Conservation (phyloP, 2,113 vertebrate species). For the Phocoena phocoena region DNA sequence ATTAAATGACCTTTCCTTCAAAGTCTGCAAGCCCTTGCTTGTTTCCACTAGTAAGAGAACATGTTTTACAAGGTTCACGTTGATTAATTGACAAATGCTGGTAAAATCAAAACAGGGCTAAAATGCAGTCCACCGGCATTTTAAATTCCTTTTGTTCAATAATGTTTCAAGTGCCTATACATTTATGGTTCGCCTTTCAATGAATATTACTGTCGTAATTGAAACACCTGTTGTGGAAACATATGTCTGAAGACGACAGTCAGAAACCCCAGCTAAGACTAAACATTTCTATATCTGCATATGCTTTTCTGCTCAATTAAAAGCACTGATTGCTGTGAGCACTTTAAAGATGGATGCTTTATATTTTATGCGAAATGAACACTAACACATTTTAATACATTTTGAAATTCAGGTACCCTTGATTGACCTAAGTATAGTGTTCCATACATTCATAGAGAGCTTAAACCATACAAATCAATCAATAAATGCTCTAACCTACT, state of each 20-base stretch:
- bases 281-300: not conserved
- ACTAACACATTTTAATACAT: slow-evolving; percentile 7
- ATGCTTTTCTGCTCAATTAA: slow-evolving; percentile 50
- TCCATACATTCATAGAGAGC: not conserved
- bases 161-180: slow-evolving; percentile 63
- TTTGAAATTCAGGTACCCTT: slow-evolving; percentile 12
- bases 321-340: not conserved
- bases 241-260: slow-evolving; percentile 25
- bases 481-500: not conserved
- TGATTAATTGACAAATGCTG: slow-evolving; percentile 79
- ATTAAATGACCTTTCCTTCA: slow-evolving; percentile 65
- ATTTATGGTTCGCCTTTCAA: slow-evolving; percentile 72
- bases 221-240: slow-evolving; percentile 53
- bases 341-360: slow-evolving; percentile 33
- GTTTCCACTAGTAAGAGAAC: slow-evolving; percentile 73
- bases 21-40: slow-evolving; percentile 62
- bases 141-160: slow-evolving; percentile 75
- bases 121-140: slow-evolving; percentile 48
- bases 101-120: slow-evolving; percentile 72
- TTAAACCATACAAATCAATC: not conserved
- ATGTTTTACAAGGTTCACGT: slow-evolving; percentile 74
- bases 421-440: not conserved
- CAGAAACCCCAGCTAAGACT: not conserved
- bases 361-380: slow-evolving; percentile 2
- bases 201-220: slow-evolving; percentile 63